phyloP scores from a whole-genome alignment of 1,140 invertebrate genomes.

The Euura saliciscinereae region DNA sequence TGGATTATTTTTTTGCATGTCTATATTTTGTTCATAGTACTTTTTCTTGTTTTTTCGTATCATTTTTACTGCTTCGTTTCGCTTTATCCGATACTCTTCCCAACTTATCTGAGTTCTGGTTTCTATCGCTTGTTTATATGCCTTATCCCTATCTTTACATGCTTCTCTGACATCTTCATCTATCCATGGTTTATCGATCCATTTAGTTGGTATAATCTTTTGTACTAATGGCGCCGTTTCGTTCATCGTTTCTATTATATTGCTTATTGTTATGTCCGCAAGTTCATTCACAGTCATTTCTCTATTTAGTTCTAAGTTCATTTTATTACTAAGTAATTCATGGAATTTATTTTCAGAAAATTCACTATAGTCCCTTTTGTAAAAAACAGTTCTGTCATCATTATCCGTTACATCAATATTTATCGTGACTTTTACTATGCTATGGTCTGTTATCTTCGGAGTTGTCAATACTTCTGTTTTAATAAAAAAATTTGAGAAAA shows the following conservation, averaged over 20 bases:
- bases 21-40: conserved; percentile 22
- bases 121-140: conserved; percentile 1
- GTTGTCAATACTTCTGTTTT: not conserved
- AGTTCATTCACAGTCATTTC: not conserved
- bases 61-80: not conserved
- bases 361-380: not conserved
- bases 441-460: conserved; percentile 11
- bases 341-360: not conserved
- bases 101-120: not conserved
- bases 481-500: conserved; percentile 15
- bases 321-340: not conserved
- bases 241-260: not conserved
- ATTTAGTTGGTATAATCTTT: not conserved
- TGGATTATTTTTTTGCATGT: not conserved
- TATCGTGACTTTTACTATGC: conserved; percentile 1
- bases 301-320: not conserved
- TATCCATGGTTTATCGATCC: not conserved
- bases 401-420: not conserved
- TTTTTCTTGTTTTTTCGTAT: conserved; percentile 17
- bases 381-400: not conserved
- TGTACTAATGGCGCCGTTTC: not conserved
- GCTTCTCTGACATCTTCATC: not conserved
- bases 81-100: not conserved
- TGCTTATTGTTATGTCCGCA: not conserved
- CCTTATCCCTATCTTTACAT: not conserved